Conservation (phyloP, 2,113 vertebrate genomes). For the Motacilla tschutschensis region DNA sequence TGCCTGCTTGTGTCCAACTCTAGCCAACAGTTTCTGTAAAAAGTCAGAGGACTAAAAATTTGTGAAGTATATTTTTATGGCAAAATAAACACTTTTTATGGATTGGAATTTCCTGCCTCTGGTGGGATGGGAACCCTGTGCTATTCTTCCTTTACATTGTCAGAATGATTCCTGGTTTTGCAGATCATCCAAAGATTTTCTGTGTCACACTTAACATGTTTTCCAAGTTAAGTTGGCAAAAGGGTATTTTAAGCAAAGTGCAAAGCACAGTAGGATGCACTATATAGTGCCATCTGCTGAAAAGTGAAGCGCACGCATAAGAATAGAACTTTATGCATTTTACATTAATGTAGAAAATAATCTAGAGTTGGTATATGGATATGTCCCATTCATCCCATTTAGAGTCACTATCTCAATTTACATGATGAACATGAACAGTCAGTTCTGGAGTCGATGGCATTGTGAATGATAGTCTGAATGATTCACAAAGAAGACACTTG, state of each 20-base stretch:
- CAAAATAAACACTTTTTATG: background rate
- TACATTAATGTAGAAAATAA: slow-evolving; percentile 18
- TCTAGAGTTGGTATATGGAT: background rate
- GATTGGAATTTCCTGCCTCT: slow-evolving; percentile 15
- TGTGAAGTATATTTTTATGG: background rate
- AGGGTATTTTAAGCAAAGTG: slow-evolving; percentile 58
- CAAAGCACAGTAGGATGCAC: slow-evolving; percentile 60
- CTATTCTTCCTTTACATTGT: slow-evolving; percentile 19
- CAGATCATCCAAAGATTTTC: slow-evolving; percentile 52
- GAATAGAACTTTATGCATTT: slow-evolving; percentile 47
- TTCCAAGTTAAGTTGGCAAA: slow-evolving; percentile 58
- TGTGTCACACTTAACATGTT: slow-evolving; percentile 53
- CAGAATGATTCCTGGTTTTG: slow-evolving; percentile 48
- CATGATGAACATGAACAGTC: background rate
- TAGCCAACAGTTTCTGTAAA: background rate
- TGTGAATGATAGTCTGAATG: slow-evolving; percentile 26
- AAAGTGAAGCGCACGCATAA: slow-evolving; percentile 50
- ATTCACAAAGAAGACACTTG: slow-evolving; percentile 17
- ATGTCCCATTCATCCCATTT: slow-evolving; percentile 31
- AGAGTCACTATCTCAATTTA: slow-evolving; percentile 15
- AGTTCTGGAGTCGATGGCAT: background rate
- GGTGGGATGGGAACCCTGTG: background rate
- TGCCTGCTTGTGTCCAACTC: background rate
- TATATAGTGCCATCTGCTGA: slow-evolving; percentile 61
- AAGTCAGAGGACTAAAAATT: background rate